phyloP scores from a whole-genome alignment of 2,113 vertebrate species.

The Loxodonta africana region DNA sequence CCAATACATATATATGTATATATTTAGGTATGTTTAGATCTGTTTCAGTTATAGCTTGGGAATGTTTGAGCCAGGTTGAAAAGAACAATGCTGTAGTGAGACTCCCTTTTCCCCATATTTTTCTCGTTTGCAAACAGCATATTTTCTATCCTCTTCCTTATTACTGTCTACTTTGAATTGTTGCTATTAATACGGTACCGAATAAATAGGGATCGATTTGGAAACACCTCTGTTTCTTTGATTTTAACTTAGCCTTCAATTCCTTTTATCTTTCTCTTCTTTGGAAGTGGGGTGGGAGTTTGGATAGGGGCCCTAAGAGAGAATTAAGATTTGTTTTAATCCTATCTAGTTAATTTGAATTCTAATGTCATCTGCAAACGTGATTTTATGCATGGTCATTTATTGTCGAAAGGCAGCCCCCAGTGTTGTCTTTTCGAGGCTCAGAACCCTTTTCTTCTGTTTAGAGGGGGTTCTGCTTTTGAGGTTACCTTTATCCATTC shows the following conservation, averaged over 20 bases:
- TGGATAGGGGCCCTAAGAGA: conserved; percentile 78
- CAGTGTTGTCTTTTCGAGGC: conserved; percentile 81
- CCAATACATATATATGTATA: background rate
- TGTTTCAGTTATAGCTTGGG: conserved; percentile 1
- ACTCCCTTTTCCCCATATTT: background rate
- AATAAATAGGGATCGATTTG: conserved; percentile 45
- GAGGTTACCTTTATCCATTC: conserved; percentile 55
- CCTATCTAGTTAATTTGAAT: conserved; percentile 89
- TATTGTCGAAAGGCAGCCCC: conserved; percentile 80
- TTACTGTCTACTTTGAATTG: conserved; percentile 66
- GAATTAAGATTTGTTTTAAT: conserved; percentile 89
- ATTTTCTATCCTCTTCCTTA: background rate
- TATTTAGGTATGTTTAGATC: background rate
- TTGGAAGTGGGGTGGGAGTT: conserved; percentile 74
- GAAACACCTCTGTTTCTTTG: background rate
- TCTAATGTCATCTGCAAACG: conserved; percentile 88
- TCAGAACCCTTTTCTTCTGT: conserved; percentile 81
- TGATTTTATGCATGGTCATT: conserved; percentile 93
- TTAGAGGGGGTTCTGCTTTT: conserved; percentile 70
- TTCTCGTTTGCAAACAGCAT: background rate
- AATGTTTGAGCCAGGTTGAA: conserved; percentile 45
- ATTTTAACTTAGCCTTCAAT: conserved; percentile 49
- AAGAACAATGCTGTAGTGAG: conserved; percentile 69
- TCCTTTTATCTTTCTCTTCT: conserved; percentile 83
- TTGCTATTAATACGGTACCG: background rate